phyloP scores from a whole-genome alignment of 2,113 vertebrate species.

The Chrysochloris asiatica region DNA sequence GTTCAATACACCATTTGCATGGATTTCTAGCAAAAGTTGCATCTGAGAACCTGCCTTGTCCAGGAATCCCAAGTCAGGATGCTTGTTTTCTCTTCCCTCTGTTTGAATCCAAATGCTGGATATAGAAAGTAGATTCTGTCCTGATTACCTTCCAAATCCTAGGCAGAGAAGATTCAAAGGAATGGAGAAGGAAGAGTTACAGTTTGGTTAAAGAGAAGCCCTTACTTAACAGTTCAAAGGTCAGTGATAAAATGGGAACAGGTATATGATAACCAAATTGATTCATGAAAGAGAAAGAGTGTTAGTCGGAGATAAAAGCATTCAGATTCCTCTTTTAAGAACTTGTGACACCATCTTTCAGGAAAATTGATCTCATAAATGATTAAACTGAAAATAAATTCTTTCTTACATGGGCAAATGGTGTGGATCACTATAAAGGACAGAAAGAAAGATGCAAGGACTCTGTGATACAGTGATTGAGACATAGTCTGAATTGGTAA shows the following conservation, averaged over 20 bases:
- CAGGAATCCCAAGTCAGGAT: not conserved
- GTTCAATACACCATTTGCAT: not conserved
- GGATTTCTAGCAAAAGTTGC: not conserved
- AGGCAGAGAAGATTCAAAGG: not conserved
- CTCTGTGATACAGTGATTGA: too few relatives aligned
- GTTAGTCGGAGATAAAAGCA: not conserved
- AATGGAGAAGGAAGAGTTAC: not conserved
- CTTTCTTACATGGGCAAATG: not conserved
- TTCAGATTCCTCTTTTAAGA: not conserved
- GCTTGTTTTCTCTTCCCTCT: not conserved
- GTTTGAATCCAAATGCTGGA: not conserved
- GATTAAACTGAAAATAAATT: not conserved
- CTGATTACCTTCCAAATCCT: too few relatives aligned
- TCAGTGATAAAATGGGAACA: too few relatives aligned
- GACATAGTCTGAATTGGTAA: too few relatives aligned
- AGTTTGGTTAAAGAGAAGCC: not conserved
- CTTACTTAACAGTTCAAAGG: not conserved
- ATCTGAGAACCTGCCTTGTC: not conserved
- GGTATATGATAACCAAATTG: not conserved
- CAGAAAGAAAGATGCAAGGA: not conserved
- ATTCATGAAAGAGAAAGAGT: not conserved
- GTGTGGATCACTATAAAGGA: not conserved
- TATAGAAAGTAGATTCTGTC: not conserved
- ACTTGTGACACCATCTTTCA: accelerated
- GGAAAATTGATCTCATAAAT: not conserved